phyloP scores from a whole-genome alignment of 2,797 vertebrate genomes.

The Scarus forsteni region DNA sequence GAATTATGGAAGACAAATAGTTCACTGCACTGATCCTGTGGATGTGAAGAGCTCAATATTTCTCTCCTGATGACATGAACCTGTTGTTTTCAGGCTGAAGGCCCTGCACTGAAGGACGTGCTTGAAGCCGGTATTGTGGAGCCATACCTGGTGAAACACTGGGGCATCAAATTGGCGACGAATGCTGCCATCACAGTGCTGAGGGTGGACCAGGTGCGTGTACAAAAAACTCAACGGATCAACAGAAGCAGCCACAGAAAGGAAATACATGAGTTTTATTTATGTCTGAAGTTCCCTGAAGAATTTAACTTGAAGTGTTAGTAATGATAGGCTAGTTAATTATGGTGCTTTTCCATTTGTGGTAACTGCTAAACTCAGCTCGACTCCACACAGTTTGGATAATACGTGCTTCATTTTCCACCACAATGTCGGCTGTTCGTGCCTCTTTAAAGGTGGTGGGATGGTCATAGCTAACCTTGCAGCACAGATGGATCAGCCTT shows the following conservation, averaged over 20 bases:
- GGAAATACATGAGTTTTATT: background rate
- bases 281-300: too few species aligned
- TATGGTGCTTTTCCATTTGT: too few species aligned
- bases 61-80: background rate
- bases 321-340: too few species aligned
- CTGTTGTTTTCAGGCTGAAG: constrained; percentile 87
- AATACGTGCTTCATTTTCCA: too few species aligned
- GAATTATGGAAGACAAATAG: too few species aligned
- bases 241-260: background rate
- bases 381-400: too few species aligned
- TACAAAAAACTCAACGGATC: background rate
- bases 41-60: background rate
- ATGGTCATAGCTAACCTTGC: too few species aligned
- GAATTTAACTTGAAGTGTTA: too few species aligned
- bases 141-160: constrained; percentile 93
- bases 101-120: constrained; percentile 93
- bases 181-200: constrained; percentile 96
- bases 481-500: too few species aligned
- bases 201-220: constrained; percentile 94
- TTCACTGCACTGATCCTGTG: background rate
- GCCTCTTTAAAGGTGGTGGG: too few species aligned
- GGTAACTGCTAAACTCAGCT: too few species aligned
- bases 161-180: constrained; percentile 96
- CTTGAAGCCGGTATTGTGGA: constrained; percentile 91
- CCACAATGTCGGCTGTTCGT: too few species aligned